Percentiles rank a stretch among this genome's conserved stretches.
Evolutionary conservation across 2,888 invertebrate genomes (phyloP).

Genomic region (Lasioglossum vierecki): DNA sequence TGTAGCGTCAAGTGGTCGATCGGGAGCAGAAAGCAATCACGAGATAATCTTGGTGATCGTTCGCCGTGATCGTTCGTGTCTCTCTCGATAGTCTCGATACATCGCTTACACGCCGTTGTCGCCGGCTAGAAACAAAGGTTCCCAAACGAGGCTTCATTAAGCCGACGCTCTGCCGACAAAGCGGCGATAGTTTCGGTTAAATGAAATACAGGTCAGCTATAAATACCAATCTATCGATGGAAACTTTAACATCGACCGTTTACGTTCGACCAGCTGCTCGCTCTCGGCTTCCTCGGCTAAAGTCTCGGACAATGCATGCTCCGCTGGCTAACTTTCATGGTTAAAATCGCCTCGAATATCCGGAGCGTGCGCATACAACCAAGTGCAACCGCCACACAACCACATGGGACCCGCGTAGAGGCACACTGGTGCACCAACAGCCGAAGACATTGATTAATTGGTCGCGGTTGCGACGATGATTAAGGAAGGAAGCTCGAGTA

Average conservation of each 20-base stretch:
- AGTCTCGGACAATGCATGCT: conserved; percentile 37
- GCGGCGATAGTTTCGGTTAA: conserved; percentile 65
- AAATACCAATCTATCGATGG: conserved; percentile 66
- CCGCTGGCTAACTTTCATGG: conserved; percentile 28
- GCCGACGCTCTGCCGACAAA: conserved; percentile 59
- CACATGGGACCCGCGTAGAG: not conserved
- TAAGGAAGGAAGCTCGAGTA: not conserved
- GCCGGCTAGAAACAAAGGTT: conserved; percentile 65
- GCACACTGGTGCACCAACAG: not conserved
- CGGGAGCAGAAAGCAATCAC: conserved; percentile 61
- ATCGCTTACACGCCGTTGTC: conserved; percentile 58
- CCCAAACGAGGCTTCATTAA: conserved; percentile 65
- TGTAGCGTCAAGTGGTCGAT: conserved; percentile 46
- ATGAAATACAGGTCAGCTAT: conserved; percentile 67
- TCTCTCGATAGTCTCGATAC: conserved; percentile 32
- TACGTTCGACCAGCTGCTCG: conserved; percentile 32
- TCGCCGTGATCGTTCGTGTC: conserved; percentile 62
- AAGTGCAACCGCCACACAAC: not conserved
- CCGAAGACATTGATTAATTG: conserved; percentile 7
- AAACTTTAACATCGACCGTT: conserved; percentile 55
- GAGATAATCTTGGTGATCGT: conserved; percentile 65
- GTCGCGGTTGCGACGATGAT: not conserved
- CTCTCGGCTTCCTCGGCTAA: conserved; percentile 36
- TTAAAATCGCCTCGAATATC: conserved; percentile 1
- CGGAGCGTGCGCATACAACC: not conserved